A percentile compares a stretch with the other conserved stretches of the same genome.
Conservation (phyloP, 2,797 vertebrate species). For the Momotus momota region DNA sequence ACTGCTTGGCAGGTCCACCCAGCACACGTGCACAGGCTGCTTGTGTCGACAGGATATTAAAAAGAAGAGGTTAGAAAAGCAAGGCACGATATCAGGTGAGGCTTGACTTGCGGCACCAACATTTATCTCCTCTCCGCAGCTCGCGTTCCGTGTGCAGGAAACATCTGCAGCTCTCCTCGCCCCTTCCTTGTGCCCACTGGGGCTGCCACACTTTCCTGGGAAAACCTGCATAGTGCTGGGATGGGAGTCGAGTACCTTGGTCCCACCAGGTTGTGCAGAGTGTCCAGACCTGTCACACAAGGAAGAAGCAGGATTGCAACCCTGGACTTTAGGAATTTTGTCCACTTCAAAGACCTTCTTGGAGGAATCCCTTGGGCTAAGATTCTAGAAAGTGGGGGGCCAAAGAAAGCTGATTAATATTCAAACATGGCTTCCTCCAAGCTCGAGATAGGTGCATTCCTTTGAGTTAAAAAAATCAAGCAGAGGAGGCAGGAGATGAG, state of each 20-base stretch:
- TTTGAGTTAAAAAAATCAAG: too few species aligned
- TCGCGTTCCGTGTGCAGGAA: neutral
- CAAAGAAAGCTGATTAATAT: too few species aligned
- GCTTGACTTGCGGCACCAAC: neutral
- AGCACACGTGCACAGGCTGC: neutral
- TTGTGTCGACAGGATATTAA: slow-evolving; percentile 72
- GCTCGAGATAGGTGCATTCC: too few species aligned
- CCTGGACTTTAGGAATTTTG: too few species aligned
- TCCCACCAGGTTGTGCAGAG: neutral
- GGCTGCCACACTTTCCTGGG: neutral
- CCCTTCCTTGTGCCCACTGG: neutral
- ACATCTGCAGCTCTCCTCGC: neutral
- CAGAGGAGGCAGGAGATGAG: too few species aligned
- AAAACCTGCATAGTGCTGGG: neutral
- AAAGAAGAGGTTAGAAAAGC: slow-evolving; percentile 44
- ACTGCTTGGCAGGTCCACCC: neutral
- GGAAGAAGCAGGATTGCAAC: too few species aligned
- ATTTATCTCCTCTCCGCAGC: slow-evolving; percentile 29
- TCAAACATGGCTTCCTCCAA: too few species aligned
- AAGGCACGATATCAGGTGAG: neutral
- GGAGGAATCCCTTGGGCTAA: too few species aligned
- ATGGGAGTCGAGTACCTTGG: fast-evolving
- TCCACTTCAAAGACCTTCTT: too few species aligned
- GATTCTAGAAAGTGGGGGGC: too few species aligned
- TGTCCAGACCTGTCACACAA: too few species aligned